Conservation (phyloP, 2,113 vertebrate genomes). For the Alaudala cheleensis region DNA sequence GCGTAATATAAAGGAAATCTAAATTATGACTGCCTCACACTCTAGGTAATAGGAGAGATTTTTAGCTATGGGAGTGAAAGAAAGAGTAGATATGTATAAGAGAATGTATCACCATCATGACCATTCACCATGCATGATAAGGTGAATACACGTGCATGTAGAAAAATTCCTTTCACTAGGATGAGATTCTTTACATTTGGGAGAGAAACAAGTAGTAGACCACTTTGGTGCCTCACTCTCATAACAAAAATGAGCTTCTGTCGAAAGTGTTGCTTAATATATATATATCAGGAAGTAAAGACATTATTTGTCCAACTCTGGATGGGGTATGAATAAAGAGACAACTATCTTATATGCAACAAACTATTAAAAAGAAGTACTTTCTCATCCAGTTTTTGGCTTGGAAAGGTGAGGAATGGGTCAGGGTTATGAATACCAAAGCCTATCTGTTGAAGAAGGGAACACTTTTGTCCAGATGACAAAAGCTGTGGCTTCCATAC, state of each 20-base stretch:
- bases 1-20: neutral
- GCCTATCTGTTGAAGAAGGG: neutral
- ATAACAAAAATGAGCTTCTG: neutral
- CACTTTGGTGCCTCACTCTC: neutral
- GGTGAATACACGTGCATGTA: neutral
- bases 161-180: neutral
- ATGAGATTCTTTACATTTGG: neutral
- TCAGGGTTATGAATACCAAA: neutral
- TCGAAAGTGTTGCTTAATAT: neutral
- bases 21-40: neutral
- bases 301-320: neutral
- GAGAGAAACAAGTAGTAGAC: neutral
- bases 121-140: neutral
- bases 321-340: neutral
- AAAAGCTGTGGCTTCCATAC: neutral
- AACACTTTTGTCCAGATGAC: neutral
- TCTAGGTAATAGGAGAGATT: neutral
- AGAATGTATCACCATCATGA: neutral
- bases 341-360: neutral
- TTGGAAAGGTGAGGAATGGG: slow-evolving; percentile 16
- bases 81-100: neutral
- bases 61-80: neutral
- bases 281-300: neutral
- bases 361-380: slow-evolving; percentile 14
- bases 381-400: neutral